Conservation (phyloP, 1,140 invertebrate species). For the Papilio xuthus region DNA sequence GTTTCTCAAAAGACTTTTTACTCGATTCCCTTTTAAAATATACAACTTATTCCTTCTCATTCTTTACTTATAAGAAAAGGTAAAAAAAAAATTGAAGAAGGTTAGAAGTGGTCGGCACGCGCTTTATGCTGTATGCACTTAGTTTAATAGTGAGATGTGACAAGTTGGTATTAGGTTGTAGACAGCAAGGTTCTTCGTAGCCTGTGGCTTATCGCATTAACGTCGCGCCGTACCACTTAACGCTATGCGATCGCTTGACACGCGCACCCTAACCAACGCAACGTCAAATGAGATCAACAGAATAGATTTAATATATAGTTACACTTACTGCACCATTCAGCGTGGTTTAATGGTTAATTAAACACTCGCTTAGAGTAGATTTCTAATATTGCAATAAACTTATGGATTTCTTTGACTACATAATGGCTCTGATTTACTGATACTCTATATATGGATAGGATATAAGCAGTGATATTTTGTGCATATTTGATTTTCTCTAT, state of each 20-base stretch:
- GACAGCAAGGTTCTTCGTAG: constrained; percentile 58
- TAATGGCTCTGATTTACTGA: no score
- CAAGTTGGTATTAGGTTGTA: constrained; percentile 65
- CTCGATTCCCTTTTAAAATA: no score
- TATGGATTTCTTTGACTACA: no score
- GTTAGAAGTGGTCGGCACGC: no score
- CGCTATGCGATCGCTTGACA: constrained; percentile 45
- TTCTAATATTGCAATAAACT: no score
- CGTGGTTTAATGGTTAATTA: not conserved
- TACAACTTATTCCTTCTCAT: no score
- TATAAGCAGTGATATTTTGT: no score
- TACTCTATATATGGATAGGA: no score
- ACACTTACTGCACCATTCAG: not conserved
- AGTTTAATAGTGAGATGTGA: constrained; percentile 49
- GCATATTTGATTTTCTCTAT: no score
- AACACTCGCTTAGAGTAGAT: not conserved
- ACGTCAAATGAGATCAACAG: not conserved
- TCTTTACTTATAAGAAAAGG: no score
- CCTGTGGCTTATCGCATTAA: constrained; percentile 71
- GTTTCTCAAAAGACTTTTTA: no score
- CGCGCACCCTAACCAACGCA: constrained; percentile 36
- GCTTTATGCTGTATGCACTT: not conserved
- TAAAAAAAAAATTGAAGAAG: no score
- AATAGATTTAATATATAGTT: not conserved
- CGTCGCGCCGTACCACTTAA: constrained; percentile 64